phyloP scores from a whole-genome alignment of 2,797 vertebrate species.

The Notolabrus celidotus region DNA sequence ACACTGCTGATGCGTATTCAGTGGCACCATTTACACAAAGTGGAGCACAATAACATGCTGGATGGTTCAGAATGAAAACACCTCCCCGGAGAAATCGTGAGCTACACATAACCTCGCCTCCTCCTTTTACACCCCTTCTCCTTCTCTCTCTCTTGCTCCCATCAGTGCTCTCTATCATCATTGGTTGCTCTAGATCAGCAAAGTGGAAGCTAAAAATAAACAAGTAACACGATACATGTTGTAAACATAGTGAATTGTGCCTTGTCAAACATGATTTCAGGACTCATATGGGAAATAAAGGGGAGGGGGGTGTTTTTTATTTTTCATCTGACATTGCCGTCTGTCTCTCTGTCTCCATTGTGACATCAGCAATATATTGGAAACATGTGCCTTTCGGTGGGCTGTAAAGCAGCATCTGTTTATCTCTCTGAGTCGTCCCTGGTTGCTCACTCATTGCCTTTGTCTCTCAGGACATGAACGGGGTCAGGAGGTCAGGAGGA shows the following conservation, averaged over 20 bases:
- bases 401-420: constrained; percentile 34
- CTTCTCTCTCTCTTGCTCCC: background rate
- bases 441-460: constrained; percentile 22
- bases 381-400: constrained; percentile 4
- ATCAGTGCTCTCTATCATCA: background rate
- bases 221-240: background rate
- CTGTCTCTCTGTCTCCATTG: constrained; percentile 3
- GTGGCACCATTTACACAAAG: constrained; percentile 17
- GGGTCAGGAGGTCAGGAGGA: constrained; percentile 50
- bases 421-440: constrained; percentile 26
- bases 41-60: constrained; percentile 11
- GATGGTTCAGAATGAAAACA: constrained; percentile 28
- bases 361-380: constrained; percentile 17
- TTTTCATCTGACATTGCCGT: background rate
- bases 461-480: constrained; percentile 28
- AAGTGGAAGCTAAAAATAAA: constrained; percentile 7
- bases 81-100: constrained; percentile 23
- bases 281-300: background rate
- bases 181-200: constrained; percentile 5
- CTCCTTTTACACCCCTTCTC: background rate
- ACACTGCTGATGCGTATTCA: constrained; percentile 17
- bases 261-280: constrained; percentile 2
- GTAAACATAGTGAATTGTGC: background rate
- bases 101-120: constrained; percentile 7
- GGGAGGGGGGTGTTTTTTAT: background rate